Evolutionary conservation across 1,140 invertebrate genomes (phyloP), one percentile per base, ranked within the genome.

Genomic region (Drosophila orena): DNA sequence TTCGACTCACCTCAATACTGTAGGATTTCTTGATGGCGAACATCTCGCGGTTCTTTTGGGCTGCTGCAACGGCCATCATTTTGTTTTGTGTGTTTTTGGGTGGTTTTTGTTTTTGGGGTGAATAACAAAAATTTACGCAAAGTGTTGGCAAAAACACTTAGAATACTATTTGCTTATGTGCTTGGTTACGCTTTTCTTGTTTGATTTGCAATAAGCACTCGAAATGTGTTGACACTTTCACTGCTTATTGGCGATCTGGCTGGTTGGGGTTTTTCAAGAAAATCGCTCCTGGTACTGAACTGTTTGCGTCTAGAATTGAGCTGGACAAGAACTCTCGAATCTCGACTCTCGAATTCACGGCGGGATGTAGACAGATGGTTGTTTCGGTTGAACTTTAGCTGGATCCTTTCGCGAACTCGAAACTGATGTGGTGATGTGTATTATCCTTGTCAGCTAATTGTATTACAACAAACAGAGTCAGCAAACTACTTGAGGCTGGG

Each of bases 1-100:
- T 37, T n/a, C 12, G 27, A 94, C 96, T 96, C 94, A 98, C 97
- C 97, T 98, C 98, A 92, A 98, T 97, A 94, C 97, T 98, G 95
- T 98, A 98, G 77, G 97, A 98, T 93, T 98, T 98, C 93, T 98
- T 97, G 93, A 97, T 98, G 93, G 97, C 97, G 94, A 97, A 97
- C 96, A 97, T 96, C 93, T 97, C 97, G 92, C 97, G 95, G 93
- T 97, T 97, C 93, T 97, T 97, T 93, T 97, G 96, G 52, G 96
- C 96, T 92, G 96, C 96, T 92, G 96, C 96, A 88, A 97, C 96
- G 92, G 96, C 96, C 95, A 97, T 97, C 94, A 94, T 95, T 90
- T 92, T 93, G 66, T 91, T 84, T 76, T 75, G 60, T 83, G 81
- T 74, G 47, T 74, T 43, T 79, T 52, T 79, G 59, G 54, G 49